Evolutionary conservation across 2,888 invertebrate species (phyloP).

Genomic region (Biston stratarius): DNA sequence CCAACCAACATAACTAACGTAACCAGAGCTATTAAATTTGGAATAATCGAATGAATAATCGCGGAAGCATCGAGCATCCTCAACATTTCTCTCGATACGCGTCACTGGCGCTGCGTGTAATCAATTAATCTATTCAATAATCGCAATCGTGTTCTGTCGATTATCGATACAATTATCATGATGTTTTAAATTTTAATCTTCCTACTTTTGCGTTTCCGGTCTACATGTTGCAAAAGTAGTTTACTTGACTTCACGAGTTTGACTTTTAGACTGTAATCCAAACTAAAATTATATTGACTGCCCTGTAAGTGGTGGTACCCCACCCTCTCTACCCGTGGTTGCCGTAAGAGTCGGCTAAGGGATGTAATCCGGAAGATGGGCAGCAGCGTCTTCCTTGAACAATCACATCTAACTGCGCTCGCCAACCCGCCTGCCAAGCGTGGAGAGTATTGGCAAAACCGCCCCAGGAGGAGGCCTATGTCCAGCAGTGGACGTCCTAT

Average conservation of each 20-base stretch:
- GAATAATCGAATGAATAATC: conserved; percentile 13
- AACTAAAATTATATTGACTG: neutral
- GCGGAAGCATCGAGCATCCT: conserved; percentile 19
- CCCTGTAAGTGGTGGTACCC: too few relatives aligned
- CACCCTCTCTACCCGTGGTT: too few relatives aligned
- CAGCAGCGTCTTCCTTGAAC: too few relatives aligned
- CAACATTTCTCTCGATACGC: conserved; percentile 28
- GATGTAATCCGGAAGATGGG: too few relatives aligned
- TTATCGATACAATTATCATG: conserved; percentile 13
- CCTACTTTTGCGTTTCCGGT: conserved; percentile 22
- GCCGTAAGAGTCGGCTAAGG: too few relatives aligned
- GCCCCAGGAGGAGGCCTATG: too few relatives aligned
- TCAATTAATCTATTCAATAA: conserved; percentile 25
- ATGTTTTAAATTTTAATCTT: conserved; percentile 10
- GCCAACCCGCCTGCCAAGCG: too few relatives aligned
- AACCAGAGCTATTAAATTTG: neutral
- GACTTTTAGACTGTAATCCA: neutral
- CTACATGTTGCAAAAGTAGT: conserved; percentile 15
- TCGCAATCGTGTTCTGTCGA: conserved; percentile 16
- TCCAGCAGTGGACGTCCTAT: too few relatives aligned
- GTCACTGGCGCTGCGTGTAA: conserved; percentile 23
- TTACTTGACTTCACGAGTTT: neutral
- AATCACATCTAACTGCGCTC: too few relatives aligned
- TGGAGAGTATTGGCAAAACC: too few relatives aligned
- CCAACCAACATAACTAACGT: too few relatives aligned